Conservation (phyloP, 2,113 vertebrate genomes). For the Cynoglossus semilaevis region DNA sequence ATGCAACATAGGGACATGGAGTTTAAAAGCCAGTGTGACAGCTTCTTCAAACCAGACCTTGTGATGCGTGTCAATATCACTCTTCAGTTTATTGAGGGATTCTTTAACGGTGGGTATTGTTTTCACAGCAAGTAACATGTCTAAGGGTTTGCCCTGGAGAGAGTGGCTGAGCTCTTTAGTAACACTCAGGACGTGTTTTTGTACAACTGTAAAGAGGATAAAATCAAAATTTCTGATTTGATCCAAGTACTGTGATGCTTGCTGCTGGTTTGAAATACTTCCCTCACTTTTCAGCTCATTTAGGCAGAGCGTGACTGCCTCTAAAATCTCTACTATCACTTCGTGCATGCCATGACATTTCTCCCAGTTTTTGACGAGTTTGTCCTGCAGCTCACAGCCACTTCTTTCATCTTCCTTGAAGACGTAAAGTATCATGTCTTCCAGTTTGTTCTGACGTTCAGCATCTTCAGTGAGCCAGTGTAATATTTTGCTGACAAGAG, state of each 20-base stretch:
- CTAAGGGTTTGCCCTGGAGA: constrained; percentile 75
- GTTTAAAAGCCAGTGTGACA: constrained; percentile 60
- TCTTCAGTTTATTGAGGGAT: constrained; percentile 60
- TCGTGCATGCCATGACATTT: constrained; percentile 75
- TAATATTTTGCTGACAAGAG: constrained; percentile 60
- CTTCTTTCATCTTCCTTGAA: constrained; percentile 66
- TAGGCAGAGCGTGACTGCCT: constrained; percentile 66
- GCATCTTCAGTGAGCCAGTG: constrained; percentile 71
- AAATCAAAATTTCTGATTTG: constrained; percentile 74
- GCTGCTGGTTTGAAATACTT: constrained; percentile 37
- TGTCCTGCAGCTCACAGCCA: constrained; percentile 71
- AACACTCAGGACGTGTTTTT: constrained; percentile 63
- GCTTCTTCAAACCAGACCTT: constrained; percentile 78
- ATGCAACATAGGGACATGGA: constrained; percentile 67
- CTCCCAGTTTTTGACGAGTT: constrained; percentile 72
- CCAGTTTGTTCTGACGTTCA: constrained; percentile 67
- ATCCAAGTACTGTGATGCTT: constrained; percentile 62
- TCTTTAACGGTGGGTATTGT: constrained; percentile 61
- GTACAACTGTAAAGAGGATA: constrained; percentile 70
- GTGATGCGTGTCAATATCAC: constrained; percentile 69
- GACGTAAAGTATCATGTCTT: constrained; percentile 65
- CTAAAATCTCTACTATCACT: constrained; percentile 65
- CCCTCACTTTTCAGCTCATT: constrained; percentile 65
- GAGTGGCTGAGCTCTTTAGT: constrained; percentile 70
- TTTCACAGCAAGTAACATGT: constrained; percentile 70